These are phyloP conservation scores for Numenius arquata DNA, from an alignment of 2,113 vertebrate genomes.

Conservation along the genomic window DNA sequence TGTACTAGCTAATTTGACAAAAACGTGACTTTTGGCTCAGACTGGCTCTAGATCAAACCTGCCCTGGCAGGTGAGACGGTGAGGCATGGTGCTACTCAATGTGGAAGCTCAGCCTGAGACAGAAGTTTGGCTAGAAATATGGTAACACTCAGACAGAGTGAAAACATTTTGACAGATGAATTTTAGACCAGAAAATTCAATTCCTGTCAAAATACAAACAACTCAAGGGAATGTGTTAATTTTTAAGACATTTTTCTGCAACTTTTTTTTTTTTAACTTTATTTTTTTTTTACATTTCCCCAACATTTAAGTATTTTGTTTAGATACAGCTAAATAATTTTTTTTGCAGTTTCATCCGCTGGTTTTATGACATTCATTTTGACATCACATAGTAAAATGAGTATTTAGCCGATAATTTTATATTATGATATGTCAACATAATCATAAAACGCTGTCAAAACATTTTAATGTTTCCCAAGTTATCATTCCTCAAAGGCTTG, in stretches of 20 bases:
- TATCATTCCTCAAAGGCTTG: neutral
- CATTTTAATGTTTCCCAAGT: neutral
- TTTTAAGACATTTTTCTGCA: neutral
- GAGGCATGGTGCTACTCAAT: neutral
- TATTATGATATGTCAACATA: neutral
- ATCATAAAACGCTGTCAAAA: slow-evolving; percentile 30
- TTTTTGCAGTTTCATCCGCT: neutral
- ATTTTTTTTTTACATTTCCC: neutral
- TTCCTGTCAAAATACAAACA: neutral
- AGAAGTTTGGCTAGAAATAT: neutral
- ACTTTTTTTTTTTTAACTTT: neutral
- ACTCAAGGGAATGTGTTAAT: neutral
- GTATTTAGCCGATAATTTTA: neutral
- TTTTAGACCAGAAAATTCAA: neutral
- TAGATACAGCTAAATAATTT: neutral
- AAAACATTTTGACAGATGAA: slow-evolving; percentile 19
- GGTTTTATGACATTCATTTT: neutral
- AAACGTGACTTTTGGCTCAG: neutral
- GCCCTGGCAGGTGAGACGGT: neutral
- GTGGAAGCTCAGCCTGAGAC: neutral
- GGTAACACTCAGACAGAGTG: neutral
- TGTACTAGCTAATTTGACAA: neutral
- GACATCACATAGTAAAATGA: neutral
- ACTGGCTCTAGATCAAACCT: neutral
- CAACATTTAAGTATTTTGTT: neutral